Evolutionary conservation across 2,797 vertebrate species (phyloP).

Genomic region (Anableps anableps): DNA sequence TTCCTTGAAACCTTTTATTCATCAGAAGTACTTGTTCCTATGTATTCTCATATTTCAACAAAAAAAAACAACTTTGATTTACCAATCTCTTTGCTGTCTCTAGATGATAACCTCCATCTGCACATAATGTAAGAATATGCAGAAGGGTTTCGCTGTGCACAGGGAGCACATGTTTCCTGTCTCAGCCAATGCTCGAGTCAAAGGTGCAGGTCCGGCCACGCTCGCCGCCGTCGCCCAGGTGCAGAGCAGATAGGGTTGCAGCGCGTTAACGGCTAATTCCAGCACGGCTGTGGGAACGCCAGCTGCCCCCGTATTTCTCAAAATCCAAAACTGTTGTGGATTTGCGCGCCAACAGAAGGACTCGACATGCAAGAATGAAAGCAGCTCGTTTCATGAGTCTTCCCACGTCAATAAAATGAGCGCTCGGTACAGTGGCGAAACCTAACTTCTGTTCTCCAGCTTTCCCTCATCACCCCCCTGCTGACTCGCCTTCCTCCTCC

Average conservation of each 20-base stretch:
- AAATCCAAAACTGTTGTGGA: constrained; percentile 81
- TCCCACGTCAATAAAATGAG: constrained; percentile 75
- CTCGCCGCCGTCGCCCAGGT: constrained; percentile 85
- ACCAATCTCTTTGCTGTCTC: not conserved
- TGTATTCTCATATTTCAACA: not conserved
- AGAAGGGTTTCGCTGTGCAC: constrained; percentile 2
- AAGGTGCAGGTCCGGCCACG: constrained; percentile 60
- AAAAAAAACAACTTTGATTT: not conserved
- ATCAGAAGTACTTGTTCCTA: not conserved
- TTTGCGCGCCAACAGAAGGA: constrained; percentile 79
- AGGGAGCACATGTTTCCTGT: constrained; percentile 13
- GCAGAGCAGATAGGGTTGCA: constrained; percentile 87
- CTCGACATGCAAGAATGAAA: constrained; percentile 80
- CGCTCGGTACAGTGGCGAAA: constrained; percentile 52
- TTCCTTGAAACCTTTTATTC: not conserved
- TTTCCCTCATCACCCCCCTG: constrained; percentile 15
- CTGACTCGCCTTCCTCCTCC: not conserved
- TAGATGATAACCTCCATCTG: not conserved
- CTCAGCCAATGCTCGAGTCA: constrained; percentile 21
- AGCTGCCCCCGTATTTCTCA: constrained; percentile 86
- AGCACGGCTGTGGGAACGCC: constrained; percentile 82
- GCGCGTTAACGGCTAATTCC: constrained; percentile 74
- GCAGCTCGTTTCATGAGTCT: constrained; percentile 75
- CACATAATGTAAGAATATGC: constrained; percentile 13
- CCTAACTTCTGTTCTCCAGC: constrained; percentile 63